phyloP scores from a whole-genome alignment of 2,113 vertebrate genomes.

The Probosciger aterrimus region DNA sequence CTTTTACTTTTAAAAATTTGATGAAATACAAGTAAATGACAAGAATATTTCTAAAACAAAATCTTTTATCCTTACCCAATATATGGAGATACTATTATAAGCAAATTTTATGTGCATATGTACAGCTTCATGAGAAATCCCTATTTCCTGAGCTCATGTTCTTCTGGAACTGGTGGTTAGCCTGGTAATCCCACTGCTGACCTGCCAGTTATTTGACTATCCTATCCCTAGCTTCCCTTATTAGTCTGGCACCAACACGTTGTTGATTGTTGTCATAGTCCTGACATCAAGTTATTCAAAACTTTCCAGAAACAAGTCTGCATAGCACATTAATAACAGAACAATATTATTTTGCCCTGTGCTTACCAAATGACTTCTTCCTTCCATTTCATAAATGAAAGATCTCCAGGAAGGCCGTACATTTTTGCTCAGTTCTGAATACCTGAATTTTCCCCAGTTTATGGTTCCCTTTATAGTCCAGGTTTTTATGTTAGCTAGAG shows the following conservation, averaged over 20 bases:
- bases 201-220: background rate
- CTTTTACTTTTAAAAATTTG: background rate
- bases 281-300: background rate
- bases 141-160: background rate
- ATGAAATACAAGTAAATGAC: background rate
- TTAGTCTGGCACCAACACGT: background rate
- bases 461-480: background rate
- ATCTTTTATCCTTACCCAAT: background rate
- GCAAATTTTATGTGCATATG: background rate
- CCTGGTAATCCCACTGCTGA: background rate
- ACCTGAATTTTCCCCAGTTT: background rate
- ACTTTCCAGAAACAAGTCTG: background rate
- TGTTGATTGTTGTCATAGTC: background rate
- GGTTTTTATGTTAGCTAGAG: background rate
- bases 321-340: background rate
- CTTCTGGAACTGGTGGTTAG: background rate
- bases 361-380: background rate
- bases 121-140: background rate
- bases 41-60: background rate
- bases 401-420: accelerated
- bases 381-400: background rate
- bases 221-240: background rate
- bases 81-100: background rate
- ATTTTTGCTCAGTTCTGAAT: background rate
- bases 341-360: background rate